Base-by-base conservation (phyloP, 2,888 invertebrate genomes). In the Cactoblastis cactorum region DNA sequence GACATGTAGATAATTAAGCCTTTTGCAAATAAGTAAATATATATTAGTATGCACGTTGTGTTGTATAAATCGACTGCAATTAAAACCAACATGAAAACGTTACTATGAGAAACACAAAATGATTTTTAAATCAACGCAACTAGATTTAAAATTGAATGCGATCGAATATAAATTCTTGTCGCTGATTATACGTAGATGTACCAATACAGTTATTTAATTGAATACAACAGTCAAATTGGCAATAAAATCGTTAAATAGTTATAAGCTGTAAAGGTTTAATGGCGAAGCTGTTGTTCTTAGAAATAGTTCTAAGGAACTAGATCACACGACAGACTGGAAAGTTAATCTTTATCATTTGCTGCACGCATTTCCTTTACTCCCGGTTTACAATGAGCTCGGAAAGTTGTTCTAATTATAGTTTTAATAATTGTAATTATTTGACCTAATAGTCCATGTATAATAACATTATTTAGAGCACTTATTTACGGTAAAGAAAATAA, bases 291-390 rank as follows among this genome's bases (percentile, higher is more conserved):
- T 32, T 52, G 47, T 51, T 52, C 49, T 19, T 18, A 34, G 48
- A 49, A 52, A 49, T 45, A 39, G 45, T 52, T 58, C 52, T 56
- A 55, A 55, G 56, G 58, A 68, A 67, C 63, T 63, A 65, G 65
- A 69, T 65, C 61, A 61, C 63, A 62, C 56, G 56, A 64, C 61
- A 72, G 68, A 65, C 65, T 67, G 68, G 68, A 76, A 75, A 70
- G 76, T 72, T 75, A 80, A 77, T 77, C 75, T 79, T 75, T 74
- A 76, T 83, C 73, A 78, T 79, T 80, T 77, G 64, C 78, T 76
- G 77, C 79, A 83, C 78, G 79, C 80, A 76, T 76, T 82, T 84
- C 83, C 83, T 79, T 51, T 47, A 50, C 24, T 15, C 50, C 51
- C 9, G 6, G 34, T 54, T 45, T 33, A 47, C 46, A 53, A n/a